These are phyloP conservation scores for Lasioglossum malachurum DNA, from an alignment of 2,888 invertebrate species.

Conservation along the genomic window DNA sequence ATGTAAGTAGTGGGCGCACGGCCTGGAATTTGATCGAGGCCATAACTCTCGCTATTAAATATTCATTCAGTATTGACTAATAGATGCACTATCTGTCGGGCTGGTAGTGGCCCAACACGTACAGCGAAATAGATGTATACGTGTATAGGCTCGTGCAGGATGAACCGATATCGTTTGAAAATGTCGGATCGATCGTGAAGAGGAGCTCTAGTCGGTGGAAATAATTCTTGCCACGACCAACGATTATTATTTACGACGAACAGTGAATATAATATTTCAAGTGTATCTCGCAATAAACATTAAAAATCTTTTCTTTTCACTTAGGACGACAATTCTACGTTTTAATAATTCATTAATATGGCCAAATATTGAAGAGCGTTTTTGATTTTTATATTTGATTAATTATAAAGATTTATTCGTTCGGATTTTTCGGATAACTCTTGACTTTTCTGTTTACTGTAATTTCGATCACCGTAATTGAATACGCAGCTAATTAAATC, in stretches of 20 bases:
- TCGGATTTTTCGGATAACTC: neutral
- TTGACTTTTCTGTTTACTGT: neutral
- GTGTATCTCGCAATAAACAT: neutral
- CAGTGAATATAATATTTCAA: neutral
- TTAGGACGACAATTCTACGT: neutral
- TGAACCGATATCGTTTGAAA: conserved; percentile 33
- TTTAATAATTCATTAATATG: neutral
- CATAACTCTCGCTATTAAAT: conserved; percentile 79
- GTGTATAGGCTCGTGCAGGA: conserved; percentile 24
- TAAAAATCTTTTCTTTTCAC: neutral
- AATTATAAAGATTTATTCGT: neutral
- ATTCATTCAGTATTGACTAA: conserved; percentile 80
- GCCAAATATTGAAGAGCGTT: neutral
- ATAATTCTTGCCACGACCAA: neutral
- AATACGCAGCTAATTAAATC: conserved; percentile 36
- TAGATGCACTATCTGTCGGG: conserved; percentile 74
- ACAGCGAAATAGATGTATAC: conserved; percentile 47
- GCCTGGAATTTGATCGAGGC: conserved; percentile 76
- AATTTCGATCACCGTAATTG: conserved; percentile 16
- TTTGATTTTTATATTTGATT: neutral
- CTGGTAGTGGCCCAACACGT: conserved; percentile 41
- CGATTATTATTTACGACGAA: neutral
- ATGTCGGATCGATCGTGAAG: conserved; percentile 26
- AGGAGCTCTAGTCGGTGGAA: neutral
- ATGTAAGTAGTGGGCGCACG: conserved; percentile 66